Evolutionary conservation across 2,797 vertebrate species (phyloP).

Genomic region (Carduelis carduelis): DNA sequence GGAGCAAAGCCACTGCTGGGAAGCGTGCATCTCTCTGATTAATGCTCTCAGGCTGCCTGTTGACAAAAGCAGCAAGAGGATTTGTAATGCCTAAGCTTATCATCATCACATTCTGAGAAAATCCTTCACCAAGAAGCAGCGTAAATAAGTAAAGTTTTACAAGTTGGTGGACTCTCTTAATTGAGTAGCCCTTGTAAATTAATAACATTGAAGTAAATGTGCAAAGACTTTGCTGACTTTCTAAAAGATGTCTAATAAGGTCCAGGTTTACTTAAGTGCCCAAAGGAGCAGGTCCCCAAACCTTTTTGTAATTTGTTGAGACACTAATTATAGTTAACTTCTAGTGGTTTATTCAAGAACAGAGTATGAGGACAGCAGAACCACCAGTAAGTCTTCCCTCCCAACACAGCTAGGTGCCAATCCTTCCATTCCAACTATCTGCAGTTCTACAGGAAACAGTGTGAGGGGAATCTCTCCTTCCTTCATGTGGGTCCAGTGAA

Average conservation of each 20-base stretch:
- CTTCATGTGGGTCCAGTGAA: not conserved
- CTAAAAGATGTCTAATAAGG: not conserved
- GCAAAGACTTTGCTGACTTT: slow-evolving; percentile 29
- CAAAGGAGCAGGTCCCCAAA: not conserved
- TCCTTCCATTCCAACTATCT: not conserved
- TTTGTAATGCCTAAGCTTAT: slow-evolving; percentile 61
- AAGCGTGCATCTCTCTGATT: not conserved
- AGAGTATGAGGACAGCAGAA: not conserved
- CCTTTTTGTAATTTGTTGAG: slow-evolving; percentile 3
- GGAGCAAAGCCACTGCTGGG: not conserved
- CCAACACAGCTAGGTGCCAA: not conserved
- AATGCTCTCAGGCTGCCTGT: slow-evolving; percentile 20
- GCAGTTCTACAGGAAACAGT: not conserved
- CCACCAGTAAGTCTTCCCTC: not conserved
- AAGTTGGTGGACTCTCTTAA: slow-evolving; percentile 30
- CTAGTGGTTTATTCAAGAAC: not conserved
- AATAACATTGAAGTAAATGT: slow-evolving; percentile 56
- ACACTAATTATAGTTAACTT: slow-evolving; percentile 23
- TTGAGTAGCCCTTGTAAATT: slow-evolving; percentile 54
- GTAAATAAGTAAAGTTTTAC: slow-evolving; percentile 67
- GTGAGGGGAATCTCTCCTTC: not conserved
- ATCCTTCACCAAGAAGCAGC: slow-evolving; percentile 24
- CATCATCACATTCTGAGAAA: slow-evolving; percentile 33
- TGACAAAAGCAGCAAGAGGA: slow-evolving; percentile 55
- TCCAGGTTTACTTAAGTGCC: not conserved